Evolutionary conservation across 37 sponge, comb jelly and placozoan genomes (phyloP).

Genomic region (Crambe crambe): DNA sequence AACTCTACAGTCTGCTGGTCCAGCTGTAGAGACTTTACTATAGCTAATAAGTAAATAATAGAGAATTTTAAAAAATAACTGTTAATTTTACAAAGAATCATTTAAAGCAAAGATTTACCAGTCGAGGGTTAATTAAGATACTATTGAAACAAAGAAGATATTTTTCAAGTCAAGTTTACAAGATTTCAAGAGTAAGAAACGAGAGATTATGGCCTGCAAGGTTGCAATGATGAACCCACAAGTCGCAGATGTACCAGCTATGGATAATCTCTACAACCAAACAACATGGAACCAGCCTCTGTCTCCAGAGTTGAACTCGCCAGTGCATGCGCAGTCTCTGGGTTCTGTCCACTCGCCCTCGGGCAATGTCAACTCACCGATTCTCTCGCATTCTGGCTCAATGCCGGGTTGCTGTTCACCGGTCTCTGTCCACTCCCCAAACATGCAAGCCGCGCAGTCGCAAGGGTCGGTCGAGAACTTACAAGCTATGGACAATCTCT

Average conservation of each 20-base stretch:
- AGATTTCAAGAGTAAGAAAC: no score
- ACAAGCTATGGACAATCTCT: slow-evolving; percentile 21
- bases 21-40: slow-evolving; percentile 11
- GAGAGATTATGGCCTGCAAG: slow-evolving; percentile 36
- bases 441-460: slow-evolving; percentile 19
- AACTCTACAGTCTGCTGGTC: slow-evolving; percentile 20
- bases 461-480: no score
- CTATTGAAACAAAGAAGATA: no score
- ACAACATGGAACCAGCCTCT: slow-evolving; percentile 55
- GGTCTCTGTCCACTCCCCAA: slow-evolving; percentile 35
- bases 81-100: not conserved
- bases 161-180: no score
- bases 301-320: slow-evolving; percentile 42
- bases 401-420: slow-evolving; percentile 21
- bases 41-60: not conserved
- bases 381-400: slow-evolving; percentile 31
- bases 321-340: slow-evolving; percentile 42
- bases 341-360: slow-evolving; percentile 35
- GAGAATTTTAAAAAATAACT: not conserved
- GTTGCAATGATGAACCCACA: slow-evolving; percentile 42
- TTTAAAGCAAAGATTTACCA: no score
- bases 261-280: slow-evolving; percentile 43
- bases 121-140: no score
- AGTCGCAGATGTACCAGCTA: slow-evolving; percentile 25
- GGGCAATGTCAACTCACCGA: slow-evolving; percentile 37